Evolutionary conservation across 2,113 vertebrate genomes (phyloP).

Genomic region (Peromyscus leucopus): DNA sequence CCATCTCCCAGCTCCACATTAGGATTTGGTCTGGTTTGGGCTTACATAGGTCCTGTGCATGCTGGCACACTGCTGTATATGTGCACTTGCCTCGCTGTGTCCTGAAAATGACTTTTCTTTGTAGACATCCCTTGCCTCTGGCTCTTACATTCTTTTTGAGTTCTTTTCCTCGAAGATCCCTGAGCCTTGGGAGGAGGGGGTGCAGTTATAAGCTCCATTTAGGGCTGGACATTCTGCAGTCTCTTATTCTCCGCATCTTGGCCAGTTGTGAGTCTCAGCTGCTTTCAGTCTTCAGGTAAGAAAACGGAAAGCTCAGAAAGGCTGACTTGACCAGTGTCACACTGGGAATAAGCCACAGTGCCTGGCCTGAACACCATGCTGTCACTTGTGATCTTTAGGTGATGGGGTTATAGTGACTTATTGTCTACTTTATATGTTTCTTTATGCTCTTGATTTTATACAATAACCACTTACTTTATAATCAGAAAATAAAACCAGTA

Average conservation of each 20-base stretch:
- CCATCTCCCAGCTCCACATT: neutral
- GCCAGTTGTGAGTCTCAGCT: neutral
- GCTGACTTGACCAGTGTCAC: neutral
- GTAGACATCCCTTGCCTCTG: neutral
- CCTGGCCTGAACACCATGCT: neutral
- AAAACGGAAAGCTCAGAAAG: conserved; percentile 38
- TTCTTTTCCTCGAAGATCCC: neutral
- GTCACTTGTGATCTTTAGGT: conserved; percentile 20
- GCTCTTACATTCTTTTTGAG: neutral
- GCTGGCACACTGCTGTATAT: neutral
- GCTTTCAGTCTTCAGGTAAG: conserved; percentile 51
- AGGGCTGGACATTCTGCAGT: neutral
- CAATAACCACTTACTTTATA: neutral
- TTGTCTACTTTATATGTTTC: conserved; percentile 36
- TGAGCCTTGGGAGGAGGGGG: neutral
- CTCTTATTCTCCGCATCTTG: neutral
- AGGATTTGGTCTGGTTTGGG: neutral
- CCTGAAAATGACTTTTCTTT: neutral
- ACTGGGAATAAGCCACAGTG: neutral
- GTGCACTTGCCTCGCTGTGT: neutral
- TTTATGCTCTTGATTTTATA: conserved; percentile 34
- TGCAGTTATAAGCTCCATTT: neutral
- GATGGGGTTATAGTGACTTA: conserved; percentile 19
- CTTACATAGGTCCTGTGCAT: neutral
- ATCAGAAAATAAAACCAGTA: neutral